Evolutionary conservation across 2,113 vertebrate genomes (phyloP).

Genomic region (Crypturellus undulatus): DNA sequence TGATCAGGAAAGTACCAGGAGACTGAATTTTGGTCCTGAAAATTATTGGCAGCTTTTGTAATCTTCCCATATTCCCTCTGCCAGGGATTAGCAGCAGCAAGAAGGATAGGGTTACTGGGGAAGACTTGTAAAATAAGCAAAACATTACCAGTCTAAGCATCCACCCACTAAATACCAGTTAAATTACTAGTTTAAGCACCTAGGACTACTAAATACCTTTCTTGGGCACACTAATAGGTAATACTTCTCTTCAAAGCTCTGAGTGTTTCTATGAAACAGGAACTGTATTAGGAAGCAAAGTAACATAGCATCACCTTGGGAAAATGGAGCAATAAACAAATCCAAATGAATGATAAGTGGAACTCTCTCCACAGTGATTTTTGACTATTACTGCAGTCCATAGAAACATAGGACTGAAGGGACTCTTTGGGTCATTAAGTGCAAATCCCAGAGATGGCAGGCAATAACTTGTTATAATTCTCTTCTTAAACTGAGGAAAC

Average conservation of each 20-base stretch:
- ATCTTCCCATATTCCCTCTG: slow-evolving; percentile 54
- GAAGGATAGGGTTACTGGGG: slow-evolving; percentile 22
- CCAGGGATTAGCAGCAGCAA: slow-evolving; percentile 55
- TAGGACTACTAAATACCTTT: slow-evolving; percentile 61
- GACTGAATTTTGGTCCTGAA: slow-evolving; percentile 54
- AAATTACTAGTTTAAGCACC: slow-evolving; percentile 45
- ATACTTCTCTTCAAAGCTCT: slow-evolving; percentile 40
- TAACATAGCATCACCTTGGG: slow-evolving; percentile 18
- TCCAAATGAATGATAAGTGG: not conserved
- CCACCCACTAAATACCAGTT: slow-evolving; percentile 52
- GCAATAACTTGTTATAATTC: not conserved
- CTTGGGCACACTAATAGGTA: slow-evolving; percentile 37
- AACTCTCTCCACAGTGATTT: not conserved
- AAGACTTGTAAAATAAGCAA: slow-evolving; percentile 53
- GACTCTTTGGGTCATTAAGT: not conserved
- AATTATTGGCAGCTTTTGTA: slow-evolving; percentile 56
- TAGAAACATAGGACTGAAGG: not conserved
- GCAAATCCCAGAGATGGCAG: not conserved
- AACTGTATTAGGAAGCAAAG: not conserved
- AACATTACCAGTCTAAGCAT: slow-evolving; percentile 33
- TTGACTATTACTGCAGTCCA: not conserved
- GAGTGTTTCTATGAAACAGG: slow-evolving; percentile 21
- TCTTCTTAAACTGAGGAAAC: not conserved
- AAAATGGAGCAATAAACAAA: slow-evolving; percentile 21
- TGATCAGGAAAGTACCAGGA: slow-evolving; percentile 61